Evolutionary conservation across 2,888 invertebrate genomes (phyloP), one percentile per base, ranked within the genome.

Genomic region (Salpingus planirostris): DNA sequence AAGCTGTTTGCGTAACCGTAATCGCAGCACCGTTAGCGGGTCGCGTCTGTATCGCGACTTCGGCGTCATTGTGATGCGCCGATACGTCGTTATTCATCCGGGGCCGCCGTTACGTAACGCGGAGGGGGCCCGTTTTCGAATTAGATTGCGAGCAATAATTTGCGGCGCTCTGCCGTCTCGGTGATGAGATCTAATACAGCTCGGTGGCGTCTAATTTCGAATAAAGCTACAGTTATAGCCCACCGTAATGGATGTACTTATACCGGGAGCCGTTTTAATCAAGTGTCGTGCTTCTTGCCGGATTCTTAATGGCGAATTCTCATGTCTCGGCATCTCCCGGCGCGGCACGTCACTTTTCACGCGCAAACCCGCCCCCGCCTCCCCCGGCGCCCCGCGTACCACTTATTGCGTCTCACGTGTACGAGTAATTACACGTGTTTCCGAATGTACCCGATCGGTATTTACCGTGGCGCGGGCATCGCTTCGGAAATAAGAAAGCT

Each of bases 261-360:
- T 45, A 52, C 50, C 40, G n/a, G n/a, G 46, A 49, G 45, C 49
- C 44, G 52, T 56, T 57, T 55, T 56, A 56, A 57, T 57, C 54
- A 57, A 57, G 53, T 54, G 55, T 50, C 55, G 49, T 54, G 52
- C 50, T 47, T 49, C 52, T 55, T 52, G 46, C 45, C 36, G 42
- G 46, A 46, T 50, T 53, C 55, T 53, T 57, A 58, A 58, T 58
- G 55, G 56, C 48, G 40, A 52, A 55, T 55, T 58, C 55, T 54
- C 55, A 51, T 57, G 55, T 52, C 54, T 50, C 32, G 37, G 42
- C n/a, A n/a, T n/a, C 40, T 37, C 36, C 24, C 29, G 35, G 31
- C 37, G 34, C 31, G 31, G 29, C 38, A 42, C 41, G 42, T 44
- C 42, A 42, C 39, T 40, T 42, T 35, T 32, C 24, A 36, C 29